phyloP scores from a whole-genome alignment of 2,797 vertebrate species.

The Hydrocynus forskahlii region DNA sequence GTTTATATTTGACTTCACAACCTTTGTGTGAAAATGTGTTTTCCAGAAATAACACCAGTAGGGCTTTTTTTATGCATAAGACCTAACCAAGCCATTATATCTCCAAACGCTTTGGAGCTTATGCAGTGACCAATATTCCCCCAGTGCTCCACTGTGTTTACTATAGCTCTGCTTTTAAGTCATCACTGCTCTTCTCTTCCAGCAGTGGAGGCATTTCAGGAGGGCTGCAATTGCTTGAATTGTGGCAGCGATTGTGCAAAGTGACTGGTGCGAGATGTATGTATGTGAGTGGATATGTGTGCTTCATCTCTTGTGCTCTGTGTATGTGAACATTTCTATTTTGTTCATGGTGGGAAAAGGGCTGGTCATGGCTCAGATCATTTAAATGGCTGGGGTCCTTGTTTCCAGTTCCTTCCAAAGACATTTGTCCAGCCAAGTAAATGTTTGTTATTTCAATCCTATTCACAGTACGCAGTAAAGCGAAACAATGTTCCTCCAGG shows the following conservation, averaged over 20 bases:
- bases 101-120: neutral
- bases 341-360: neutral
- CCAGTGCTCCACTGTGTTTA: neutral
- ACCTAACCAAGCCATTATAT: conserved; percentile 8
- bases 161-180: neutral
- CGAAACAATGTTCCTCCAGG: too few species aligned
- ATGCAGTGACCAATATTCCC: neutral
- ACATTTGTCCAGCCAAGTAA: too few species aligned
- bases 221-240: conserved; percentile 13
- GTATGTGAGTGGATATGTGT: conserved; percentile 6
- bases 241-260: neutral
- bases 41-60: neutral
- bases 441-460: too few species aligned
- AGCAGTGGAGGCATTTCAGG: conserved; percentile 1
- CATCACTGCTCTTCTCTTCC: neutral
- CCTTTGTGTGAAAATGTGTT: neutral
- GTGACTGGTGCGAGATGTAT: neutral
- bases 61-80: neutral
- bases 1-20: neutral
- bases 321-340: neutral
- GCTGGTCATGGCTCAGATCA: neutral
- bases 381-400: neutral
- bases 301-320: conserved; percentile 4
- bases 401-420: neutral
- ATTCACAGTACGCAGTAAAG: too few species aligned